phyloP scores from a whole-genome alignment of 2,888 invertebrate genomes.

The Clivina fossor region DNA sequence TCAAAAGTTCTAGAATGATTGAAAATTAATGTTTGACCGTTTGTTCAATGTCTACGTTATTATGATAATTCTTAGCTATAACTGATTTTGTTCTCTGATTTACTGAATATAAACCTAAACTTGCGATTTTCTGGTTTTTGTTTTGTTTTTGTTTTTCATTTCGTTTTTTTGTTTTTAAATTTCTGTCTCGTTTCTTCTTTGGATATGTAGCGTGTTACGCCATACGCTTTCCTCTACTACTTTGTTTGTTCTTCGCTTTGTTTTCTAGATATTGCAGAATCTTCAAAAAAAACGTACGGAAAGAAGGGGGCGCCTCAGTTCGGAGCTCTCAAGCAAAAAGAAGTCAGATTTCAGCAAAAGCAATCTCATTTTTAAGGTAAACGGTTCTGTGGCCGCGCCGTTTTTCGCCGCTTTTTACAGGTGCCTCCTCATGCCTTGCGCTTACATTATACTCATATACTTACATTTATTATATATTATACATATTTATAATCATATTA shows the following conservation, averaged over 20 bases:
- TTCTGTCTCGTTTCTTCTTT: slow-evolving; percentile 53
- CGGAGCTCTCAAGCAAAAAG: slow-evolving; percentile 85
- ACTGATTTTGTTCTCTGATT: slow-evolving; percentile 39
- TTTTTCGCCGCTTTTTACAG: too few relatives aligned
- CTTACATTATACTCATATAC: too few relatives aligned
- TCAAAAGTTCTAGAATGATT: too few relatives aligned
- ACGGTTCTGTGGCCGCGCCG: slow-evolving; percentile 62
- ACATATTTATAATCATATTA: too few relatives aligned
- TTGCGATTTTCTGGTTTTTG: slow-evolving; percentile 38
- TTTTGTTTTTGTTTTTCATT: slow-evolving; percentile 42
- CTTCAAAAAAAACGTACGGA: slow-evolving; percentile 98
- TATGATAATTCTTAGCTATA: too few relatives aligned
- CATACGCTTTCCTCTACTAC: slow-evolving; percentile 70
- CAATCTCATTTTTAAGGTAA: slow-evolving; percentile 99
- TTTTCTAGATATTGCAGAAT: slow-evolving; percentile 98
- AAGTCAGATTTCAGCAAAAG: slow-evolving; percentile 92
- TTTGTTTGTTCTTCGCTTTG: slow-evolving; percentile 87
- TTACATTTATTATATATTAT: too few relatives aligned
- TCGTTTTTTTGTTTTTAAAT: slow-evolving; percentile 47
- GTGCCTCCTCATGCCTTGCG: too few relatives aligned
- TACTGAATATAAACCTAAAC: slow-evolving; percentile 43
- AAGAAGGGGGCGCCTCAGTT: slow-evolving; percentile 95
- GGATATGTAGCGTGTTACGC: slow-evolving; percentile 51
- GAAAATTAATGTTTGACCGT: too few relatives aligned
- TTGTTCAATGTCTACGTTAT: too few relatives aligned